A percentile compares a stretch with the other conserved stretches of the same genome.
Conservation (phyloP, 2,888 invertebrate species). For the Polia nebulosa region DNA sequence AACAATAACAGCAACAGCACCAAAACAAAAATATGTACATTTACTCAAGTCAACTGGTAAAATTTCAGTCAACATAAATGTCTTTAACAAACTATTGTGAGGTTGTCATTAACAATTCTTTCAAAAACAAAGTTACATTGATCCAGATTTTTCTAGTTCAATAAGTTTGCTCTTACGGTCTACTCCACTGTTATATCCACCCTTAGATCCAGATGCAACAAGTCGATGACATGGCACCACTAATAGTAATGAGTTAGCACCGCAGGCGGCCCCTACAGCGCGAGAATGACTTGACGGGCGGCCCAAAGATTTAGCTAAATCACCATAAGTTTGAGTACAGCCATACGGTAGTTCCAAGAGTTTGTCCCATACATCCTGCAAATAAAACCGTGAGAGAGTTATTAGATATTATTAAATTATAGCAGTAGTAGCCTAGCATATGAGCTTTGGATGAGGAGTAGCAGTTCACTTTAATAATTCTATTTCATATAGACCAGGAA, state of each 20-base stretch:
- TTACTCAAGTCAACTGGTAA: not conserved
- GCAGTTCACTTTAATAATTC: not conserved
- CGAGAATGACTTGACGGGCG: constrained; percentile 81
- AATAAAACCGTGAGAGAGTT: constrained; percentile 8
- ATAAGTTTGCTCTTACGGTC: constrained; percentile 90
- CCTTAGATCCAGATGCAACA: constrained; percentile 79
- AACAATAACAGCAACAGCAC: too few species aligned
- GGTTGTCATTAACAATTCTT: not conserved
- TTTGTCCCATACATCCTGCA: constrained; percentile 84
- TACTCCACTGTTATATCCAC: constrained; percentile 87
- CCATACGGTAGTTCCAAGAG: constrained; percentile 82
- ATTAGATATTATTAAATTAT: not conserved
- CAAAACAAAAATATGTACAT: not conserved
- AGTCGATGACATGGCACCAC: constrained; percentile 86
- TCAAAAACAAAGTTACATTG: not conserved
- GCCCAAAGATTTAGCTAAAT: constrained; percentile 81
- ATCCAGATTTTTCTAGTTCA: constrained; percentile 81
- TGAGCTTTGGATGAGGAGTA: not conserved
- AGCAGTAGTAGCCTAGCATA: not conserved
- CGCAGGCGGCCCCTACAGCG: constrained; percentile 85
- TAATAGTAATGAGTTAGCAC: constrained; percentile 82
- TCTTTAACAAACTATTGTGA: not conserved
- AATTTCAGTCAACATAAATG: not conserved
- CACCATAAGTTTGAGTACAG: constrained; percentile 82
- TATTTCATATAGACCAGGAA: not conserved